Conservation (phyloP, 2,888 invertebrate species). For the Ceriagrion tenellum region DNA sequence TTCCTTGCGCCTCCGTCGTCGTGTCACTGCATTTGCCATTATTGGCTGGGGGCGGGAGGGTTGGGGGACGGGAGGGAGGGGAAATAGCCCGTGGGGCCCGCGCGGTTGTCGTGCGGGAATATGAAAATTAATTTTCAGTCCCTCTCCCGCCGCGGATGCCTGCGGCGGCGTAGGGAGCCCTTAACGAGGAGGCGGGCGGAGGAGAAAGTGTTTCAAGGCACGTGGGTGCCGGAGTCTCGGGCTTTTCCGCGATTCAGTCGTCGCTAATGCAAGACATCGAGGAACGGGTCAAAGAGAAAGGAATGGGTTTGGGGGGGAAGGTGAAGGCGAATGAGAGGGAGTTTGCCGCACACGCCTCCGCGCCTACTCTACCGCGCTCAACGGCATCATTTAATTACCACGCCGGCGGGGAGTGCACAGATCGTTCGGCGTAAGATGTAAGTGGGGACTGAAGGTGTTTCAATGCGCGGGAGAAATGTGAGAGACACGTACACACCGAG, state of each 20-base stretch:
- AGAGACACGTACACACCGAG: not conserved
- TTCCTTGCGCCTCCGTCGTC: not conserved
- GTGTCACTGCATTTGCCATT: not conserved
- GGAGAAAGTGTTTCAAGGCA: constrained; percentile 13
- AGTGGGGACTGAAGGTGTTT: not conserved
- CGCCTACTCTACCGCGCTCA: not conserved
- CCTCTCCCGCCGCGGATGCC: not conserved
- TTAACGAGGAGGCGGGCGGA: not conserved
- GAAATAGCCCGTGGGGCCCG: not conserved
- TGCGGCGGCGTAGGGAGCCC: not conserved
- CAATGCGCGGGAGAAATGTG: not conserved
- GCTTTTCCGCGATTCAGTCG: not conserved
- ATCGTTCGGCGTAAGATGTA: not conserved
- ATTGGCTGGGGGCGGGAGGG: not conserved
- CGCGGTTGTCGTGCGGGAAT: not conserved
- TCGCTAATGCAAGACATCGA: not conserved
- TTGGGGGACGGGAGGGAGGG: not conserved
- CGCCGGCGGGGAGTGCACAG: not conserved
- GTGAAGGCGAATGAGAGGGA: not conserved
- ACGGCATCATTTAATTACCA: constrained; percentile 6
- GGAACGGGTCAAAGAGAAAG: not conserved
- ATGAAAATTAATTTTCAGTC: constrained; percentile 34
- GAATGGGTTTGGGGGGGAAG: not conserved
- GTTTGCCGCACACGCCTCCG: not conserved
- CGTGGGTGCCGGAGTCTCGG: not conserved